Percentiles rank a stretch among this genome's conserved stretches.
Evolutionary conservation across 2,797 vertebrate genomes (phyloP).

Genomic region (Gymnocypris eckloni): DNA sequence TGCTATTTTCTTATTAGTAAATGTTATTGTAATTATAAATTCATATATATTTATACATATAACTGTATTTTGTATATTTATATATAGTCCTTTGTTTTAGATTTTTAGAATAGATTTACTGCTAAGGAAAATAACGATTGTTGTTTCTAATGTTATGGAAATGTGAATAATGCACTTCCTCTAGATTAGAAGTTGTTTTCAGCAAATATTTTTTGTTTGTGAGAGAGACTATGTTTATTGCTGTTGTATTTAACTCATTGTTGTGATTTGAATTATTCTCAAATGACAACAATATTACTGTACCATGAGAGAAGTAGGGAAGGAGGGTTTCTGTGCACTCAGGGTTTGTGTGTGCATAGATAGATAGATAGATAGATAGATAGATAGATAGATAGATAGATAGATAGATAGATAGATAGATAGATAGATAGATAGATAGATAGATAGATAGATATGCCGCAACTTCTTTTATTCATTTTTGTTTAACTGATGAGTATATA

Average conservation of each 20-base stretch:
- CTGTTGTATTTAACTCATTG: background rate
- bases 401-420: background rate
- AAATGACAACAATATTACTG: background rate
- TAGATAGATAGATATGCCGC: background rate
- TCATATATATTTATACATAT: background rate
- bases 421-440: background rate
- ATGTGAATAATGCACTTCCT: background rate
- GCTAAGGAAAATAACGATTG: background rate
- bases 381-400: background rate
- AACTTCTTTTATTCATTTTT: background rate
- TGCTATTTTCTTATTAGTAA: background rate
- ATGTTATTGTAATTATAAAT: background rate
- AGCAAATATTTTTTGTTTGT: background rate
- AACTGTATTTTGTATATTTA: background rate
- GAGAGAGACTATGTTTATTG: background rate
- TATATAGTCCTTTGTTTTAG: background rate
- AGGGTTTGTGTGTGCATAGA: background rate
- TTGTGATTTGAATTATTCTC: background rate
- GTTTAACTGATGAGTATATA: conserved; percentile 4
- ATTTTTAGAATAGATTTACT: background rate
- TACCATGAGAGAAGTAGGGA: background rate
- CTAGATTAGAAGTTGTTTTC: background rate
- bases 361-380: background rate
- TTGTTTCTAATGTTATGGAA: background rate
- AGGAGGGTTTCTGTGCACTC: background rate